Percentiles rank a stretch among this genome's conserved stretches.
These are phyloP conservation scores for Malaclemys terrapin DNA, from an alignment of 2,113 vertebrate genomes.

Conservation along the genomic window DNA sequence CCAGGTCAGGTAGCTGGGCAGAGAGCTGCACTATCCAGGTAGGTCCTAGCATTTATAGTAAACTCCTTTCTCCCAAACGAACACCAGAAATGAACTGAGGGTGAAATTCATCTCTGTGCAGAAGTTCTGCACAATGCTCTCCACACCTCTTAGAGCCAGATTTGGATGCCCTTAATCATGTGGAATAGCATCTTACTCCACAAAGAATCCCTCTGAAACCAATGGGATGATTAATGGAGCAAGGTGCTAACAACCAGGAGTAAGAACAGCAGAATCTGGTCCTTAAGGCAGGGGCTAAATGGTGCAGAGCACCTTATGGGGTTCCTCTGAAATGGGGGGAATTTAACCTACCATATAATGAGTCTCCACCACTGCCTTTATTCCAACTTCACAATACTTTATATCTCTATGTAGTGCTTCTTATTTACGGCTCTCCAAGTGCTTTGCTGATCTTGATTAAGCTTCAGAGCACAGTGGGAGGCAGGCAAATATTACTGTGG, in stretches of 20 bases:
- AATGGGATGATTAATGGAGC: neutral
- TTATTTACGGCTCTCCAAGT: neutral
- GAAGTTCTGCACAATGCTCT: neutral
- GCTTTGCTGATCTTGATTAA: neutral
- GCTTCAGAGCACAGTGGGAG: neutral
- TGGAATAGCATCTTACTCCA: neutral
- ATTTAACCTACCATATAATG: fast-evolving
- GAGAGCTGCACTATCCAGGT: neutral
- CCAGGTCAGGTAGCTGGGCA: neutral
- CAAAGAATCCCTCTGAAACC: neutral
- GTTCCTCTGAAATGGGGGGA: neutral
- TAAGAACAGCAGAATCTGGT: neutral
- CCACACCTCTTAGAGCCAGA: neutral
- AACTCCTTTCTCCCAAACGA: neutral
- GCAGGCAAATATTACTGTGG: neutral
- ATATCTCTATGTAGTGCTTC: neutral
- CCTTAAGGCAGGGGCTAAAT: fast-evolving
- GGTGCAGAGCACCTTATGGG: neutral
- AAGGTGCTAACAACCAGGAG: neutral
- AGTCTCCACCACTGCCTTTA: neutral
- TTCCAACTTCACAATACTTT: neutral
- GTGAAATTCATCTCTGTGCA: neutral
- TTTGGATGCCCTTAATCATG: neutral
- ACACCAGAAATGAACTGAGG: constrained; percentile 6
- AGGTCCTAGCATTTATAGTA: neutral